These are phyloP conservation scores for Hofmannophila pseudospretella DNA, from an alignment of 2,888 invertebrate genomes.

Conservation along the genomic window DNA sequence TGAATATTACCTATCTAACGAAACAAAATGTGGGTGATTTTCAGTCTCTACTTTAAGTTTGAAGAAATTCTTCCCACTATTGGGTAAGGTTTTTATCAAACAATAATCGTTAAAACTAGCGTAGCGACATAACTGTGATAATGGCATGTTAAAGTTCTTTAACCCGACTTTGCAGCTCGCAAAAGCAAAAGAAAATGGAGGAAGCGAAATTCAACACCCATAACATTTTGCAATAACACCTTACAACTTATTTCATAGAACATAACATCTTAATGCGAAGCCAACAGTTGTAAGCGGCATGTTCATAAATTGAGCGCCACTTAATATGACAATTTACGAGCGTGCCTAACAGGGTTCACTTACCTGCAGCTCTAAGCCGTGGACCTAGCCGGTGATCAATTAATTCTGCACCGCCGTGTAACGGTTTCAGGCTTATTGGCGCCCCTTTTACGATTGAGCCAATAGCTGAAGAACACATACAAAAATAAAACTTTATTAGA, in stretches of 20 bases:
- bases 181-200: neutral
- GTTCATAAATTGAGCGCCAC: conserved; percentile 45
- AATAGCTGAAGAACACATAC: too few relatives aligned
- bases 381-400: conserved; percentile 40
- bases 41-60: too few relatives aligned
- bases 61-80: too few relatives aligned
- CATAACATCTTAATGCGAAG: conserved; percentile 42
- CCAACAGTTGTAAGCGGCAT: conserved; percentile 50
- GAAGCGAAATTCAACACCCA: too few relatives aligned
- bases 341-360: conserved; percentile 34
- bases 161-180: too few relatives aligned
- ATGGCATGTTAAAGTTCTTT: too few relatives aligned
- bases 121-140: too few relatives aligned
- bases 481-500: too few relatives aligned
- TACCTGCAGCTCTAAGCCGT: conserved; percentile 26
- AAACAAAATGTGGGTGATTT: too few relatives aligned
- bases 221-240: conserved; percentile 7
- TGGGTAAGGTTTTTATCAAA: too few relatives aligned
- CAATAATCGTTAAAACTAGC: too few relatives aligned
- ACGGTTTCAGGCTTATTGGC: neutral
- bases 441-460: neutral
- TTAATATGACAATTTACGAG: conserved; percentile 60
- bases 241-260: conserved; percentile 40
- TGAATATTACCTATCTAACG: too few relatives aligned
- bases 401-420: conserved; percentile 40